Percentiles rank a stretch among this genome's conserved stretches.
Evolutionary conservation across 2,888 invertebrate species (phyloP).

Genomic region (Drosophila sordidula): DNA sequence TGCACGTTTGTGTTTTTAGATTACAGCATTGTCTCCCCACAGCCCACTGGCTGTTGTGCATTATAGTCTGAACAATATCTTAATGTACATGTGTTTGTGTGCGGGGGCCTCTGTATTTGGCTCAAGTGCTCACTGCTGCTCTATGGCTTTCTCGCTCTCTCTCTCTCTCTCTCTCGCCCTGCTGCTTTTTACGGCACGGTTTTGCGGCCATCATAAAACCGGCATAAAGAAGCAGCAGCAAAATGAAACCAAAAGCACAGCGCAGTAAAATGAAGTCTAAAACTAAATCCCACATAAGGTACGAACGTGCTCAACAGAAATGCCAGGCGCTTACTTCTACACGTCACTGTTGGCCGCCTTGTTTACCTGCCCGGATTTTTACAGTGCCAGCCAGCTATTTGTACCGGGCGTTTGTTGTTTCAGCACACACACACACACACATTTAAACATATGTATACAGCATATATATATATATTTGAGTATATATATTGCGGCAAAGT

Average conservation of each 20-base stretch:
- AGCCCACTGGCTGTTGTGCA: conserved; percentile 19
- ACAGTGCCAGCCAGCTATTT: conserved; percentile 65
- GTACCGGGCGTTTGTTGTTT: conserved; percentile 48
- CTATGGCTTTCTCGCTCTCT: conserved; percentile 55
- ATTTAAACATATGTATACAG: conserved; percentile 6
- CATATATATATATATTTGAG: conserved; percentile 8
- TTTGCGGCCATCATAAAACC: conserved; percentile 72
- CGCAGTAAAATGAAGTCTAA: conserved; percentile 79
- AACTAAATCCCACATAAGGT: conserved; percentile 80
- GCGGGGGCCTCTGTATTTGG: conserved; percentile 33
- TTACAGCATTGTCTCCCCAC: conserved; percentile 69
- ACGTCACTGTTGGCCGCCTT: conserved; percentile 32
- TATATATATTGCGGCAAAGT: conserved; percentile 35
- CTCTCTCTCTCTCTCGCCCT: conserved; percentile 1
- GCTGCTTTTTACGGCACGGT: conserved; percentile 56
- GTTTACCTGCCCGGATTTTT: conserved; percentile 73
- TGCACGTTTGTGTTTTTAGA: conserved; percentile 76
- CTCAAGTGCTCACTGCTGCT: conserved; percentile 53
- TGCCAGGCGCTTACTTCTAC: conserved; percentile 72
- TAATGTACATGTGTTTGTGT: conserved; percentile 17
- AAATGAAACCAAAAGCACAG: conserved; percentile 77
- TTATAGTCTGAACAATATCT: conserved; percentile 19
- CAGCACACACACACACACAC: conserved; percentile 35
- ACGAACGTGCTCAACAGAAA: conserved; percentile 81
- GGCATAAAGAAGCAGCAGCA: conserved; percentile 63